Evolutionary conservation across 2,113 vertebrate species (phyloP).

Genomic region (Menidia beryllina): DNA sequence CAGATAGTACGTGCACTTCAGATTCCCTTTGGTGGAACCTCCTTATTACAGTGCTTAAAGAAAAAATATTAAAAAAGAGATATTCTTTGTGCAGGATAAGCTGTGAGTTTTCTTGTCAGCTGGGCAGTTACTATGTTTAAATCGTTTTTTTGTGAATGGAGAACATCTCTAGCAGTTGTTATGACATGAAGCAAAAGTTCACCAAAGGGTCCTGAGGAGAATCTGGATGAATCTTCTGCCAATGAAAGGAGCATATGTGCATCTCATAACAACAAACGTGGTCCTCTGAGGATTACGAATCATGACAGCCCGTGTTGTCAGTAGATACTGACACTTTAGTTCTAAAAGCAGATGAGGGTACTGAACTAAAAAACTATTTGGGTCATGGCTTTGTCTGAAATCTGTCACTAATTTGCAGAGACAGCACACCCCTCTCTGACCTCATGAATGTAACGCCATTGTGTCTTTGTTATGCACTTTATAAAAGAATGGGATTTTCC

Average conservation of each 20-base stretch:
- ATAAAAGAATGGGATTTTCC: conserved; percentile 22
- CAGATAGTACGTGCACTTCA: no score
- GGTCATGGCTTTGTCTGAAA: conserved; percentile 6
- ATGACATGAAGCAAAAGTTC: conserved; percentile 15
- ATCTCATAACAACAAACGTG: background rate
- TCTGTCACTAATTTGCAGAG: conserved; percentile 8
- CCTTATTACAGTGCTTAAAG: no score
- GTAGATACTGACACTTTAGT: background rate
- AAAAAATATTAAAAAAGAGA: background rate
- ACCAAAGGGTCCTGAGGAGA: conserved; percentile 13
- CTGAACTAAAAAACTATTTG: conserved; percentile 18
- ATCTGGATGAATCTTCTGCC: conserved; percentile 19
- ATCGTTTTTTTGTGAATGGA: conserved; percentile 7
- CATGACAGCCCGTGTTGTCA: background rate
- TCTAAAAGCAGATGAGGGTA: conserved; percentile 17
- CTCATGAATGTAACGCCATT: background rate
- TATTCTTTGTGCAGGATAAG: background rate
- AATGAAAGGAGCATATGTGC: conserved; percentile 15
- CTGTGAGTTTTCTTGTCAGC: conserved; percentile 9
- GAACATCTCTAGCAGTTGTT: background rate
- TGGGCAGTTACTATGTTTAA: background rate
- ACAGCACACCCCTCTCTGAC: conserved; percentile 1
- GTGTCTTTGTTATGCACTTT: conserved; percentile 13
- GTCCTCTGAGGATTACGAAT: background rate
- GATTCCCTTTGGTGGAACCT: no score